A percentile compares a stretch with the other conserved stretches of the same genome.
Evolutionary conservation across 2,888 invertebrate species (phyloP).

Genomic region (Lasioglossum marginatum): DNA sequence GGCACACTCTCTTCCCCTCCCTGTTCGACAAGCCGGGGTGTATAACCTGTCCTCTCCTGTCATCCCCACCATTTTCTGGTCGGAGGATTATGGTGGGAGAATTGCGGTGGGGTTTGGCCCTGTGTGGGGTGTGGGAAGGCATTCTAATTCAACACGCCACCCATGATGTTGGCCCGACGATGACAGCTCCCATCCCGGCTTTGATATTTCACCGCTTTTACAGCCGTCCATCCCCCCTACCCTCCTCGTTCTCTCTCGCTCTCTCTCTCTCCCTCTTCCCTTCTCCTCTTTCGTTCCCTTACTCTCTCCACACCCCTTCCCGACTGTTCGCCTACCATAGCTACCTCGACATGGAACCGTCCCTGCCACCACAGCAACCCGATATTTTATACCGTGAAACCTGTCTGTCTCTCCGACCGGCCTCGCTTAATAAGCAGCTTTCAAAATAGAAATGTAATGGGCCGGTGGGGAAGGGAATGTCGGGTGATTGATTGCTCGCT

Average conservation of each 20-base stretch:
- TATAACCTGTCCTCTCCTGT: constrained; percentile 83
- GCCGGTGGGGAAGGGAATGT: constrained; percentile 70
- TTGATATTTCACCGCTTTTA: constrained; percentile 85
- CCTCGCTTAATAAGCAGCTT: constrained; percentile 84
- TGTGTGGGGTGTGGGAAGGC: constrained; percentile 80
- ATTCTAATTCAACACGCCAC: constrained; percentile 85
- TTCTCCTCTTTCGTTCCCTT: constrained; percentile 42
- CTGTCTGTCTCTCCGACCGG: constrained; percentile 83
- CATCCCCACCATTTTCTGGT: constrained; percentile 67
- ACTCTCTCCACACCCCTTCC: constrained; percentile 50
- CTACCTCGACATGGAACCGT: constrained; percentile 74
- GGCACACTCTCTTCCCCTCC: constrained; percentile 80
- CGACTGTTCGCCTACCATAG: constrained; percentile 59
- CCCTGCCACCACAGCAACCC: constrained; percentile 80
- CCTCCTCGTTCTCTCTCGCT: constrained; percentile 21
- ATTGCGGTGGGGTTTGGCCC: constrained; percentile 74
- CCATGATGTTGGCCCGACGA: constrained; percentile 85
- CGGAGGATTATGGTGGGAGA: constrained; percentile 74
- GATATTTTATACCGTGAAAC: constrained; percentile 84
- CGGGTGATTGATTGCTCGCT: constrained; percentile 84
- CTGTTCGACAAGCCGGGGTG: constrained; percentile 83
- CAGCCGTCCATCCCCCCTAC: constrained; percentile 73
- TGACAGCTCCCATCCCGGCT: constrained; percentile 85
- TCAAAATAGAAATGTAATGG: constrained; percentile 85
- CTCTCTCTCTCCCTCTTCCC: constrained; percentile 19